phyloP scores from a whole-genome alignment of 2,797 vertebrate species.

The Channa striata region DNA sequence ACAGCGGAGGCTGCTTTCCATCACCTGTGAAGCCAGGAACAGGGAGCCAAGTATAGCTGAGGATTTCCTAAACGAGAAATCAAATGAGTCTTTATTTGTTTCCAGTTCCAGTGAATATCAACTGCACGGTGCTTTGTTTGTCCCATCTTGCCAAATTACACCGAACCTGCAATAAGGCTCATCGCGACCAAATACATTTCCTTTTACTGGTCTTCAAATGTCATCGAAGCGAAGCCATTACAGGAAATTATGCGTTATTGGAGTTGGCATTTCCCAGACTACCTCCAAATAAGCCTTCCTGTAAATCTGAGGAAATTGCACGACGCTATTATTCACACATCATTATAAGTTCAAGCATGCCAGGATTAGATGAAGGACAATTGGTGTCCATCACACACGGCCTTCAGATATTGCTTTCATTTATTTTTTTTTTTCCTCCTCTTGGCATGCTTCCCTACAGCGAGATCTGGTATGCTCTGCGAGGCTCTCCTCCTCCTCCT shows the following conservation, averaged over 20 bases:
- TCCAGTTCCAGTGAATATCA: slow-evolving; percentile 16
- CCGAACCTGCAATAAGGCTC: slow-evolving; percentile 34
- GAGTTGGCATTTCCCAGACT: slow-evolving; percentile 25
- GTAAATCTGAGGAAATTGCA: slow-evolving; percentile 17
- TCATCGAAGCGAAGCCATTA: slow-evolving; percentile 40
- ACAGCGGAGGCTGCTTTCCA: slow-evolving; percentile 23
- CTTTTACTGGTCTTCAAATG: slow-evolving; percentile 65
- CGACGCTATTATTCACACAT: background rate
- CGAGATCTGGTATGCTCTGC: slow-evolving; percentile 57
- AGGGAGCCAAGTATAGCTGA: slow-evolving; percentile 31
- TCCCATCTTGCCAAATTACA: slow-evolving; percentile 38
- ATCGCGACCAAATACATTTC: slow-evolving; percentile 41
- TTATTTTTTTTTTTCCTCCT: slow-evolving; percentile 22
- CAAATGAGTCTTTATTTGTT: slow-evolving; percentile 32
- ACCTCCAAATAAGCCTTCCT: slow-evolving; percentile 14
- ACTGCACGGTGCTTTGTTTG: slow-evolving; percentile 15
- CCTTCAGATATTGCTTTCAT: slow-evolving; percentile 38
- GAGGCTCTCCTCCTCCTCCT: slow-evolving; percentile 57
- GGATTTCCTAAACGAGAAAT: slow-evolving; percentile 47
- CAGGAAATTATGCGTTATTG: slow-evolving; percentile 39
- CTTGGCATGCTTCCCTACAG: slow-evolving; percentile 30
- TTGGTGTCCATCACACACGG: slow-evolving; percentile 26
- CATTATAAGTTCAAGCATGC: slow-evolving; percentile 14
- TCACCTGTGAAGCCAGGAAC: slow-evolving; percentile 44
- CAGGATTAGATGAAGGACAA: slow-evolving; percentile 42